Base-by-base conservation (phyloP, 1,140 invertebrate genomes). In the Galleria mellonella region DNA sequence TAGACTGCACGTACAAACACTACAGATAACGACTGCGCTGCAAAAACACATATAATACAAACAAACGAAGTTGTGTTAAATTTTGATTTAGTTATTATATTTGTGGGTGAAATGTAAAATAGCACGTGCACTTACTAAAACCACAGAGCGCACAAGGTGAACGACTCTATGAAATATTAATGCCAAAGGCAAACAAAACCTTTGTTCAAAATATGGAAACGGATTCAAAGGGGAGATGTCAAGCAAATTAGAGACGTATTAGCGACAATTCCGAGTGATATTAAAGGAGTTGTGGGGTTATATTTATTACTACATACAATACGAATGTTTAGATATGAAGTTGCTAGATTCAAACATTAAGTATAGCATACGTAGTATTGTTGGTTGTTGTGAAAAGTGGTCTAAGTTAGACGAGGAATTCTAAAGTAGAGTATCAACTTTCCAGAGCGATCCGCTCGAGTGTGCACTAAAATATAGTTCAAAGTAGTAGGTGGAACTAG, bases 381-480 rank as follows among this genome's bases (percentile, higher is more conserved):
- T n/a, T n/a, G 2, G 6, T 23, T 23, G 17, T 23, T 23, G 17
- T 23, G 17, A 23, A 23, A 6, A 23, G 17, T 23, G 2, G 2
- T 23, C 17, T 23, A 23, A 23, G 17, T 23, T 23, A 6, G 17
- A 6, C 17, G 6, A 23, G 6, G 17, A 6, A 23, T 23, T 23
- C 17, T 6, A 23, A 23, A 23, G 17, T 53, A 28, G 43, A 37
- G 45, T 51, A 42, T 54, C 51, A 54, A 62, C 51, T 62, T 51
- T 49, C 55, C 17, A 6, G 39, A 48, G 49, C 55, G 43, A 52
- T 62, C 46, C 51, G 42, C 45, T 38, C 43, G 44, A 49, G 47
- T 49, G 51, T 43, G 45, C 45, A 45, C 50, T 55, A 55, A 58
- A 63, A 67, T 63, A 63, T 63, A 63, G 63, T 63, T 63, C 63